Evolutionary conservation across 1,140 invertebrate genomes (phyloP), one percentile per base, ranked within the genome.

Genomic region (Rhizoglyphus robini): DNA sequence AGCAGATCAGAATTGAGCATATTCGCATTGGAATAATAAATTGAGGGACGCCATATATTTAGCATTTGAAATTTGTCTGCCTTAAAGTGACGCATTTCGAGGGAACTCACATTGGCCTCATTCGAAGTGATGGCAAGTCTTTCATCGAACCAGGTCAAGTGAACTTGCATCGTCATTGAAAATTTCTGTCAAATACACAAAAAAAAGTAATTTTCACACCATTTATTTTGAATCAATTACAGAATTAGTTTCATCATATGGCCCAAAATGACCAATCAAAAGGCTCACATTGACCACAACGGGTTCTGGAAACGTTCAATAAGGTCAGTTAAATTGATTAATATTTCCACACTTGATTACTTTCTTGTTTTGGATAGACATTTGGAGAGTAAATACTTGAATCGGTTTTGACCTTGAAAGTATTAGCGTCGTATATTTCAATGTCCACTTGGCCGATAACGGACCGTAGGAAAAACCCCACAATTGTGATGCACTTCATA

Each of bases 241-340:
- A 23, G 58, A 60, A 34, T 60, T 60, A n/a, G 11, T 60, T 29
- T 60, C 58, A 60, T 60, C 58, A 34, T 29, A 15, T n/a, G 58
- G 58, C 31, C 58, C 58, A 60, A 60, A 60, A 27, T 60, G 58
- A 23, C 13, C 51, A 8, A 54, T 11, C 8, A 27, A 54, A 8
- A 54, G 20, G 23, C 51, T 54, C 20, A 20, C 20, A 20, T 54
- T 54, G 20, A 54, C 20, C 23, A 20, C 23, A 8, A 54, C 51
- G 8, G 51, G 8, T 23, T 54, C 51, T 54, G 23, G 8, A 54
- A 54, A 54, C n/a, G n/a, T n/a, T 8, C n/a, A n/a, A n/a, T n/a
- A 5, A 54, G 23, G 20, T 54, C 31, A 20, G 51, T 54, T 11
- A 11, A 23, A 11, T 8, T 8, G 23, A 11, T 54, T 54, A 11